A percentile compares a stretch with the other conserved stretches of the same genome.
These are phyloP conservation scores for Actinemys pallida DNA, from an alignment of 2,113 vertebrate genomes.

Conservation along the genomic window DNA sequence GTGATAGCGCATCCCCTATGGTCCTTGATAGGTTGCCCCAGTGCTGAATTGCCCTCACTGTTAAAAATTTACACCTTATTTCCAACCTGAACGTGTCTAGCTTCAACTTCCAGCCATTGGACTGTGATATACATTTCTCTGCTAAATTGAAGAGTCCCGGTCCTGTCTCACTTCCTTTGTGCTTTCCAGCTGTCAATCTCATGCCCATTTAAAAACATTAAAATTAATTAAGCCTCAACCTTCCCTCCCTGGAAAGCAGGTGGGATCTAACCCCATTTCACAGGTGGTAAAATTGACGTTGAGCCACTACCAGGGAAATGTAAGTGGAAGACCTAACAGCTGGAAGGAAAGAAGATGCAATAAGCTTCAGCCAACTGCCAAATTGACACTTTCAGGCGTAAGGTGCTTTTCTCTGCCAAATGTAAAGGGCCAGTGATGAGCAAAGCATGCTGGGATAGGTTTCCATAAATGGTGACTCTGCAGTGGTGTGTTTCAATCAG, in stretches of 20 bases:
- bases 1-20: too few species aligned
- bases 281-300: accelerated
- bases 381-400: background rate
- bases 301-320: background rate
- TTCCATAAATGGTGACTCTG: background rate
- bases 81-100: too few species aligned
- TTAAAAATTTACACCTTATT: too few species aligned
- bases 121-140: too few species aligned
- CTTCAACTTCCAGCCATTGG: too few species aligned
- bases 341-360: background rate
- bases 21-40: too few species aligned
- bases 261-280: accelerated
- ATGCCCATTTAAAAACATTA: background rate
- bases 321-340: background rate
- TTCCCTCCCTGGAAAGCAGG: background rate
- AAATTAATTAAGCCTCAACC: background rate
- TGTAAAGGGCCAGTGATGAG: background rate
- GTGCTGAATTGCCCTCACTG: too few species aligned
- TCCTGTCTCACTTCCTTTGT: background rate
- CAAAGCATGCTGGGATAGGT: background rate
- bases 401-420: background rate
- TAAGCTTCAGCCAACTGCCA: background rate
- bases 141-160: too few species aligned
- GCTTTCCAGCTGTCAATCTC: background rate
- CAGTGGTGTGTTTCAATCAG: background rate